Evolutionary conservation across 2,113 vertebrate genomes (phyloP).

Genomic region (human (Homo sapiens)): DNA sequence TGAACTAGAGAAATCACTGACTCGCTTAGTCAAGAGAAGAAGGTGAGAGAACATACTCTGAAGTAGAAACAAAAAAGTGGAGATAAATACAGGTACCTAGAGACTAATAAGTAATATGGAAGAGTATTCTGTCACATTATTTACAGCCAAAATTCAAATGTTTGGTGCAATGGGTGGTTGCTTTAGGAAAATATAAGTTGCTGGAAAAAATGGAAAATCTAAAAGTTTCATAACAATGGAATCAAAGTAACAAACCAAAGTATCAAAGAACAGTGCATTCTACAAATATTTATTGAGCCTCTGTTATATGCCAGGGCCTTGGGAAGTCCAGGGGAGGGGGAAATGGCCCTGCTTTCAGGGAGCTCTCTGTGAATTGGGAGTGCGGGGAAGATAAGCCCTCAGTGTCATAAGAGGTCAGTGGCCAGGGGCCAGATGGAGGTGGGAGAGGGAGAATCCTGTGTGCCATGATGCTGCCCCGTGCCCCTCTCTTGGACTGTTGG

Average conservation of each 20-base stretch:
- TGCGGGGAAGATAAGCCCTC: background rate
- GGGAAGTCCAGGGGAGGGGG: background rate
- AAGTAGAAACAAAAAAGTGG: background rate
- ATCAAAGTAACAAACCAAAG: background rate
- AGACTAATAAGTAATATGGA: background rate
- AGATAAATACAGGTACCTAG: background rate
- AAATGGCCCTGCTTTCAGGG: background rate
- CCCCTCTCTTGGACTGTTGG: background rate
- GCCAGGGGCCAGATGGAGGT: too few relatives aligned
- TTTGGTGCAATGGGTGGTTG: background rate
- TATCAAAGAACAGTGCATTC: background rate
- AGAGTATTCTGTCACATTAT: background rate
- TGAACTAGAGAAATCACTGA: background rate
- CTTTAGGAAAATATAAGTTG: background rate
- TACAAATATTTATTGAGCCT: background rate
- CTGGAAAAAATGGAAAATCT: background rate
- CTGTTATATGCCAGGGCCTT: background rate
- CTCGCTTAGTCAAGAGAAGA: background rate
- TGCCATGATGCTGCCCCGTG: too few relatives aligned
- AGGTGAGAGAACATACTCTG: background rate
- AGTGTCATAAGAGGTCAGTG: background rate
- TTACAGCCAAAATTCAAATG: background rate
- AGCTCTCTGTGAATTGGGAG: background rate
- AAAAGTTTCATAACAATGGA: background rate
- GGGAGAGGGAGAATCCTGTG: background rate